These are phyloP conservation scores for Pangasianodon gigas DNA, from an alignment of 2,113 vertebrate species.

Conservation along the genomic window DNA sequence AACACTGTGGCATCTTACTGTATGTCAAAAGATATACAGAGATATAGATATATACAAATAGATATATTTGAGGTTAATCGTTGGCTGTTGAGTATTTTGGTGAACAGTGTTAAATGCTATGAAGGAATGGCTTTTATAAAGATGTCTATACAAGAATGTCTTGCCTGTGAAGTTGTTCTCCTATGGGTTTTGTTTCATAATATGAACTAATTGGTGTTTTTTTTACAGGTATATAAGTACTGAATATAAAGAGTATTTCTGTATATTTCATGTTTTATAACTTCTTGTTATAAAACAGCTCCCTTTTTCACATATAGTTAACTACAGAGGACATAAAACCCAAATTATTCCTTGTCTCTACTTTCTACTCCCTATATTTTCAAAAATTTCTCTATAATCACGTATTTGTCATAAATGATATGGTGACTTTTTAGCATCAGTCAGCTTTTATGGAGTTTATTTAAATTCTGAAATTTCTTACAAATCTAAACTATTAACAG, in stretches of 20 bases:
- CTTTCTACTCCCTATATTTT: neutral
- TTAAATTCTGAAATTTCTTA: neutral
- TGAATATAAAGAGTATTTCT: neutral
- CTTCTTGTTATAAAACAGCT: neutral
- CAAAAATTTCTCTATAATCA: neutral
- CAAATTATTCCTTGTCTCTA: neutral
- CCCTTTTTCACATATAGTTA: neutral
- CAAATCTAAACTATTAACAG: neutral
- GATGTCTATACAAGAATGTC: neutral
- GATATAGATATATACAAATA: neutral
- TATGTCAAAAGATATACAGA: neutral
- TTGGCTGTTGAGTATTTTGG: slow-evolving; percentile 13
- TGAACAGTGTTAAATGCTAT: slow-evolving; percentile 31
- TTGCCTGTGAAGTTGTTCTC: neutral
- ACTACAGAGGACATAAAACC: neutral
- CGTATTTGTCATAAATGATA: neutral
- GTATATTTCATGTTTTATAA: neutral
- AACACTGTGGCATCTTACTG: neutral
- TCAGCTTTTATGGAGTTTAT: neutral
- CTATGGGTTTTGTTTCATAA: neutral
- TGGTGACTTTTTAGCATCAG: neutral
- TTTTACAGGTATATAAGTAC: neutral
- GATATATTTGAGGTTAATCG: neutral
- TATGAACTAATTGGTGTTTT: neutral
- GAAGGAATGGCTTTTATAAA: slow-evolving; percentile 13